Base-by-base conservation (phyloP, 2,888 invertebrate genomes). In the Spilarctia lutea region DNA sequence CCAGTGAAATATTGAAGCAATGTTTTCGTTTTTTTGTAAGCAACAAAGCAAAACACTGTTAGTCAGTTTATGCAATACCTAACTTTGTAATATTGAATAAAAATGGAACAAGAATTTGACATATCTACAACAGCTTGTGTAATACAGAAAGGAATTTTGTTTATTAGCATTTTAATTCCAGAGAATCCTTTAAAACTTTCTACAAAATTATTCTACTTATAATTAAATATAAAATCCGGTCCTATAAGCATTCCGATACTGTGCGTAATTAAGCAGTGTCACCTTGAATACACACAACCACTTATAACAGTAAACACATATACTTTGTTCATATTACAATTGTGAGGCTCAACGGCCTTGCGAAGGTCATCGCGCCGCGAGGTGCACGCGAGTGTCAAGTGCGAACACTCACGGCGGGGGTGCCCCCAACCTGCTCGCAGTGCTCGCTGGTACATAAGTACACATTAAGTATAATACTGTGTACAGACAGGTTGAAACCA, bases 291-390 rank as follows among this genome's bases (percentile, higher is more conserved):
- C 63, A 30, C 16, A 63, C 16, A 63, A 8, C 2, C 18, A 63
- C 33, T 48, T 68, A 13, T 68, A 48, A 68, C 48, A 42, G 71
- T 71, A 42, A 30, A 30, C 20, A 27, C 30, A 48, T n/a, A 13
- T 35, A 56, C n/a, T 45, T 13, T 60, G 18, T 65, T 3, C 27
- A 7, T 16, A 33, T 65, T 52, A 13, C 13, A 11, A 30, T 33
- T 52, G 56, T 39, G 27, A 60, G 39, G 48, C 45, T 45, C 52
- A 65, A 35, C 27, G 74, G 56, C 65, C 68, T 68, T 48, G 73
- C 27, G 74, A 45, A 65, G 65, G 65, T 39, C 65, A 39, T 4
- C 16, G 39, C 16, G 65, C 0, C n/a, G 35, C 45, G 35, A 10
- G 63, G 60, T 30, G 48, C 20, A 45, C 27, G 68, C 35, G 48